Evolutionary conservation across 2,113 vertebrate genomes (phyloP).

Genomic region (Myotis davidii): DNA sequence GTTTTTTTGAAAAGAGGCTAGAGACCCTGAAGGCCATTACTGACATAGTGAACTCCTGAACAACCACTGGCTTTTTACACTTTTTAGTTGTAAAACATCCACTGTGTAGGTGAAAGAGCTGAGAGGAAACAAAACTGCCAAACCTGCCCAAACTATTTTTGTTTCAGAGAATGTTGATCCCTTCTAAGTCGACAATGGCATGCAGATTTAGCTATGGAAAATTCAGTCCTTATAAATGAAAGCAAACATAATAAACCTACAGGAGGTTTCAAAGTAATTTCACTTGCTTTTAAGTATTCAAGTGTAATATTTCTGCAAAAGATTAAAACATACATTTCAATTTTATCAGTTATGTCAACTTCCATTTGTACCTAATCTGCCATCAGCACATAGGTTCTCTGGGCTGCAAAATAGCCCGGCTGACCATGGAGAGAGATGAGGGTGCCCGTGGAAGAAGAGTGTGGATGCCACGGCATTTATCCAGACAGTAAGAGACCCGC

Average conservation of each 20-base stretch:
- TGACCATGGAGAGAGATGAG: neutral
- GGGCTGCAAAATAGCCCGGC: neutral
- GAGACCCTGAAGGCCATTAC: slow-evolving; percentile 62
- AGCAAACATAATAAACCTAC: slow-evolving; percentile 23
- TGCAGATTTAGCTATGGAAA: neutral
- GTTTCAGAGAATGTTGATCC: slow-evolving; percentile 63
- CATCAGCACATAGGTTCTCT: neutral
- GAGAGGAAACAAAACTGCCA: slow-evolving; percentile 33
- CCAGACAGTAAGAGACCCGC: slow-evolving; percentile 26
- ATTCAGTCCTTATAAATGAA: slow-evolving; percentile 46
- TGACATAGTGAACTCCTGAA: slow-evolving; percentile 49
- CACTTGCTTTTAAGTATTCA: slow-evolving; percentile 75
- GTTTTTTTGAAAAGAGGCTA: slow-evolving; percentile 6
- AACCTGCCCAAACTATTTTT: slow-evolving; percentile 55
- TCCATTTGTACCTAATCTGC: slow-evolving; percentile 63
- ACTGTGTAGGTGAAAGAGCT: neutral
- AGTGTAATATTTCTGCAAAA: slow-evolving; percentile 65
- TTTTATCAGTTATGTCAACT: slow-evolving; percentile 68
- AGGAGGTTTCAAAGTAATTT: slow-evolving; percentile 37
- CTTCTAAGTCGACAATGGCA: slow-evolving; percentile 49
- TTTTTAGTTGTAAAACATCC: slow-evolving; percentile 65
- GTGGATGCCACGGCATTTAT: neutral
- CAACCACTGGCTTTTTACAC: slow-evolving; percentile 28
- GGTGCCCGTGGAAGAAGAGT: neutral
- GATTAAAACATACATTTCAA: slow-evolving; percentile 69